phyloP scores from a whole-genome alignment of 2,113 vertebrate species.

The Tiliqua scincoides region DNA sequence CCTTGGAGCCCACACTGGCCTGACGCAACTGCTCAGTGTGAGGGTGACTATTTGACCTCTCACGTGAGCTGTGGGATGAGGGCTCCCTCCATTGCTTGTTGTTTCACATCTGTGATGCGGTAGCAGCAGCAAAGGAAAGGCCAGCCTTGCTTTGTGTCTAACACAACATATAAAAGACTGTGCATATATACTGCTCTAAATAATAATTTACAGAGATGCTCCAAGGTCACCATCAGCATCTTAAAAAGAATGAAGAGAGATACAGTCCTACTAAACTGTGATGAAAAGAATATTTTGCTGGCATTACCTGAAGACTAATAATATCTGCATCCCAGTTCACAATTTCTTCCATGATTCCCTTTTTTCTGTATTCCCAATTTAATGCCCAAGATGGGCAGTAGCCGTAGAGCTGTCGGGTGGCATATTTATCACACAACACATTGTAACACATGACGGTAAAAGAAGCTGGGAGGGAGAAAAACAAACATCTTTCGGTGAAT shows the following conservation, averaged over 20 bases:
- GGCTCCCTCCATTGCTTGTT: too few species aligned
- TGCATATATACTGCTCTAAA: neutral
- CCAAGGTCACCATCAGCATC: neutral
- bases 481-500: neutral
- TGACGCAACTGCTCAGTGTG: too few species aligned
- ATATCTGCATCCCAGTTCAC: slow-evolving; percentile 96
- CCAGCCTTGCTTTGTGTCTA: too few species aligned
- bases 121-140: too few species aligned
- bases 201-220: neutral
- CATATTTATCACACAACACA: slow-evolving; percentile 98
- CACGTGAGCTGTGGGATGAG: too few species aligned
- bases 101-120: too few species aligned
- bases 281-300: slow-evolving; percentile 43
- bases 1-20: too few species aligned
- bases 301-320: slow-evolving; percentile 91
- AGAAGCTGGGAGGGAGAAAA: slow-evolving; percentile 79
- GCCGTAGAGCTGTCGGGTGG: slow-evolving; percentile 97
- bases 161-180: neutral
- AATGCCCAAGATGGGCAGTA: slow-evolving; percentile 99
- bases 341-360: slow-evolving; percentile 99
- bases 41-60: too few species aligned
- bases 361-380: slow-evolving; percentile 98
- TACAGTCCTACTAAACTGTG: neutral
- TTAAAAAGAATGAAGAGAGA: neutral
- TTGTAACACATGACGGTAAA: slow-evolving; percentile 99